Evolutionary conservation across 2,888 invertebrate genomes (phyloP), one percentile per base, ranked within the genome.

Genomic region (Carterocephalus palaemon): DNA sequence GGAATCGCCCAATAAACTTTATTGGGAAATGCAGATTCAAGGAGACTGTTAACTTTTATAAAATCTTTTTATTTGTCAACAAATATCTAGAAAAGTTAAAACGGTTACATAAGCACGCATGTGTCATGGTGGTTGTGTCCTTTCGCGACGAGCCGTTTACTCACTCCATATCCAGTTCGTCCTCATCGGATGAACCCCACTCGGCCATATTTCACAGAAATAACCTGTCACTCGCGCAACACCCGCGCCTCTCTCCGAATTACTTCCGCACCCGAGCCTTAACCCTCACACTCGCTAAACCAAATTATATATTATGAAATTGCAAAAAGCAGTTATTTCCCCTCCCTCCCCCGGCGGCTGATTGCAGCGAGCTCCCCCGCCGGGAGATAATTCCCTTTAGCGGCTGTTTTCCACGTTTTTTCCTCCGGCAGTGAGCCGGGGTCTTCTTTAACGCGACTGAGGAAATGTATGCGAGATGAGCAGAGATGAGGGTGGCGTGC

Each of bases 291-390:
- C 28, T 43, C 42, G 28, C 42, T 43, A 43, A 43, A 40, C 40
- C 34, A 46, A 46, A 46, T 46, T 40, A 46, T 39, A 33, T 46
- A 34, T 40, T 68, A 56, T 48, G 52, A 66, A 60, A 66, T 67
- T 48, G 47, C 47, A 50, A 53, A 54, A 52, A 43, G 49, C 52
- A 48, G 51, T 51, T 51, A 47, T 29, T 28, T 16, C 28, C 29
- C 42, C 6, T 22, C 16, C 28, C 34, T 1, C 20, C 2, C 22
- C 10, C 39, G 34, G 31, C 46, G 32, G 40, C 41, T 50, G 54
- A 51, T 54, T 51, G 52, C 46, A 41, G 47, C 38, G 34, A 47
- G n/a, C 38, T 20, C 42, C 36, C 37, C 40, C 40, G 47, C 34
- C 37, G 43, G 20, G 34, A 45, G 45, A 54, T 54, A 48, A 49